Evolutionary conservation across 2,113 vertebrate genomes (phyloP), one percentile per base, ranked within the genome.

Genomic region (Calyptomena viridis): DNA sequence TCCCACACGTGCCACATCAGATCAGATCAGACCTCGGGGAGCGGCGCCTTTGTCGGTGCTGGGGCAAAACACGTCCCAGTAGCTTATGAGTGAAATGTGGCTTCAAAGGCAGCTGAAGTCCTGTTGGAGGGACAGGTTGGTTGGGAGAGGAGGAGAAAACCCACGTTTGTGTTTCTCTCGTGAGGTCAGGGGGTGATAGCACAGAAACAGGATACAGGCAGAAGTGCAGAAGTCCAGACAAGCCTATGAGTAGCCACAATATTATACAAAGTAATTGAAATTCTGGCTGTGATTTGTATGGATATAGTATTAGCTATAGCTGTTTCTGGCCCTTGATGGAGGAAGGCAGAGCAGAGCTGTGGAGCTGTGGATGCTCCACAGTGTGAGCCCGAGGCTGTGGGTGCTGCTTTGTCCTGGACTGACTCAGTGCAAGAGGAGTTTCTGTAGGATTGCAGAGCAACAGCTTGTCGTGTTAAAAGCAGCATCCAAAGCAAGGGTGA

Each of bases 71-170:
- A 53, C 2, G 2, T n/a, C 80, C 58, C 83, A 53, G 35, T 90
- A 96, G 94, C 95, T 95, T 97, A 96, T 93, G 55, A 83, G 55
- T 86, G 75, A 95, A 72, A n/a, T 49, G 88, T 83, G 95, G 69
- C 79, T 80, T 21, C 33, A 80, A 86, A 92, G 67, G 72, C 90
- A 63, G 72, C 88, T 80, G 79, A 55, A 69, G 82, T 66, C 56
- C 75, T 87, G 39, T 49, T 62, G 35, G 78, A 82, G 72, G 47
- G 82, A 37, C 18, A 35, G 0, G 0, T 13, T 20, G 33, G 3
- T 50, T 52, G n/a, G 62, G 33, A 62, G 66, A 33, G 60, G 52
- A 87, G 77, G 44, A 40, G 44, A 85, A 90, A 83, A 42, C 42
- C 33, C 67, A 59, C 15, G 1, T 49, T 60, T 11, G 5, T 59